These are phyloP conservation scores for Meiosimyza decipiens DNA, from an alignment of 2,888 invertebrate genomes.

Conservation along the genomic window DNA sequence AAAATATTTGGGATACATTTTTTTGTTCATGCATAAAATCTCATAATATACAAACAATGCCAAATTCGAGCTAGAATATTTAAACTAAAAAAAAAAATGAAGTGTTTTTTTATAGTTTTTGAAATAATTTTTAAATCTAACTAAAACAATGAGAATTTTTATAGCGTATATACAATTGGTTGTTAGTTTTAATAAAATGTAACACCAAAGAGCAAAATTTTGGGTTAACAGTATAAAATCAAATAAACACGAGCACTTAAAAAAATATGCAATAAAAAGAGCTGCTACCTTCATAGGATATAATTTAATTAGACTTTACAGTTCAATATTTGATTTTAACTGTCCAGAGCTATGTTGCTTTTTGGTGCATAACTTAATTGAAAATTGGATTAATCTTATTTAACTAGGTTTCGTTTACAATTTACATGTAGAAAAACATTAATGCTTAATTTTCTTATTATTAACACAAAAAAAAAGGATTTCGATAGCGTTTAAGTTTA, in stretches of 20 bases:
- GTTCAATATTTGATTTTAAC: too few relatives aligned
- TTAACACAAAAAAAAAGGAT: constrained; percentile 38
- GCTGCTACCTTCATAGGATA: too few relatives aligned
- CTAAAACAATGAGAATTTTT: not conserved
- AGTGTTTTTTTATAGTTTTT: not conserved
- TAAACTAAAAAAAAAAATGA: not conserved
- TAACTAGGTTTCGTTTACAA: constrained; percentile 3
- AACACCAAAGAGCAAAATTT: too few relatives aligned
- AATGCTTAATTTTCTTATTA: constrained; percentile 1
- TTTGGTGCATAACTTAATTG: too few relatives aligned
- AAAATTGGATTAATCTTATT: not conserved
- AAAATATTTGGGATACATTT: constrained; percentile 9
- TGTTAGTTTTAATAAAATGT: too few relatives aligned
- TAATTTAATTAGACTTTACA: too few relatives aligned
- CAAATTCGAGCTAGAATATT: not conserved
- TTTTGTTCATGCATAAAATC: not conserved
- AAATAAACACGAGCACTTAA: too few relatives aligned
- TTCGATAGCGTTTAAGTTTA: constrained; percentile 36
- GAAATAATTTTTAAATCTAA: not conserved
- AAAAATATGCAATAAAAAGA: too few relatives aligned
- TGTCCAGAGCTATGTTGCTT: too few relatives aligned
- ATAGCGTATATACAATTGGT: too few relatives aligned
- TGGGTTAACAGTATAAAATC: too few relatives aligned
- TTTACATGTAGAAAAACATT: constrained; percentile 15
- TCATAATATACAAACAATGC: not conserved